These are phyloP conservation scores for Scrobipalpa atriplicella DNA, from an alignment of 2,888 invertebrate genomes.

Conservation along the genomic window DNA sequence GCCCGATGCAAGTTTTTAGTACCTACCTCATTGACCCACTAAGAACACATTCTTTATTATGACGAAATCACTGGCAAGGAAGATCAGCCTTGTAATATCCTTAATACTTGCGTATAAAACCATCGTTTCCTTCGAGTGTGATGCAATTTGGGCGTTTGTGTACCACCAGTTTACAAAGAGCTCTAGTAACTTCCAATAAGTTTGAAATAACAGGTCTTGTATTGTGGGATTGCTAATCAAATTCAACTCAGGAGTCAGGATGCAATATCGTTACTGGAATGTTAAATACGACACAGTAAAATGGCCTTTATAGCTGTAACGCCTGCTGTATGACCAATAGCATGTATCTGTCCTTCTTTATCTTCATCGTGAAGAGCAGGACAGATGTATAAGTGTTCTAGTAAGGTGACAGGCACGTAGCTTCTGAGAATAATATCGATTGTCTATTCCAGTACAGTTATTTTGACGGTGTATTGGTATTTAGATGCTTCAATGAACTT, in stretches of 20 bases:
- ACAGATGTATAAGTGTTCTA: background rate
- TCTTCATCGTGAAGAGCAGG: background rate
- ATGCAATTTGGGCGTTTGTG: slow-evolving; percentile 46
- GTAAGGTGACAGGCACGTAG: slow-evolving; percentile 18
- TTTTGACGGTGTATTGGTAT: slow-evolving; percentile 29
- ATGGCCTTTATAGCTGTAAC: slow-evolving; percentile 32
- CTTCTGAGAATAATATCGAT: slow-evolving; percentile 26
- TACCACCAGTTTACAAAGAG: slow-evolving; percentile 40
- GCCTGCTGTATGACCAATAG: slow-evolving; percentile 1
- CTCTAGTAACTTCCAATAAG: slow-evolving; percentile 29
- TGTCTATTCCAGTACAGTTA: slow-evolving; percentile 31
- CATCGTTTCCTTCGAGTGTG: slow-evolving; percentile 56
- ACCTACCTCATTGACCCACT: slow-evolving; percentile 15
- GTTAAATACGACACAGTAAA: slow-evolving; percentile 33
- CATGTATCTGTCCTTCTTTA: slow-evolving; percentile 2
- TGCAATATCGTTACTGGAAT: slow-evolving; percentile 29
- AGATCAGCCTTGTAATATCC: slow-evolving; percentile 44
- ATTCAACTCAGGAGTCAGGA: slow-evolving; percentile 33
- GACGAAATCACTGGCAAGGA: slow-evolving; percentile 23
- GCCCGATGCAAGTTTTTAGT: slow-evolving; percentile 7
- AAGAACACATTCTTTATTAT: slow-evolving; percentile 14
- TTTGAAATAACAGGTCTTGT: slow-evolving; percentile 31
- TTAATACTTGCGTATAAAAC: slow-evolving; percentile 43
- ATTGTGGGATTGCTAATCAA: slow-evolving; percentile 26
- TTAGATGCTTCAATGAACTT: slow-evolving; percentile 18